Evolutionary conservation across 2,797 vertebrate genomes (phyloP).

Genomic region (Enteromius radiatus): DNA sequence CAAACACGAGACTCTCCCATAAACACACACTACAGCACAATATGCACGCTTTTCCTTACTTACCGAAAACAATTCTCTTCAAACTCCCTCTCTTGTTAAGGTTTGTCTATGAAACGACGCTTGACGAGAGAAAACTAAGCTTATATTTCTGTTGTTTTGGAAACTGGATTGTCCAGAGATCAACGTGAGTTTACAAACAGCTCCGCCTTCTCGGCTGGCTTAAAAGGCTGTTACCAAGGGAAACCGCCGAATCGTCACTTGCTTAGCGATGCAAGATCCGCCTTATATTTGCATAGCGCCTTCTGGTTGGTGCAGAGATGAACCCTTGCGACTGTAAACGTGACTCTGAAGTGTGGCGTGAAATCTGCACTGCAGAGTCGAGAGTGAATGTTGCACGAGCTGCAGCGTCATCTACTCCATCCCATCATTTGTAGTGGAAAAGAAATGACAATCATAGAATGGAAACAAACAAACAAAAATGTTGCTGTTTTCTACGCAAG

Average conservation of each 20-base stretch:
- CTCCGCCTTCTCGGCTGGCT: conserved; percentile 47
- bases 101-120: background rate
- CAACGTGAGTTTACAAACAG: conserved; percentile 51
- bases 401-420: background rate
- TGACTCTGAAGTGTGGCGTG: conserved; percentile 48
- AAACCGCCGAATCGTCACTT: conserved; percentile 50
- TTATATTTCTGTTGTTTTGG: conserved; percentile 28
- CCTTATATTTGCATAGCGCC: conserved; percentile 40
- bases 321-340: conserved; percentile 59
- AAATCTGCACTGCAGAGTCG: conserved; percentile 32
- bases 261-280: conserved; percentile 38
- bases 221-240: conserved; percentile 58
- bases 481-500: background rate
- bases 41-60: background rate
- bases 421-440: background rate
- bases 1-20: conserved; percentile 52
- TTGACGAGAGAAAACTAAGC: background rate
- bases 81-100: background rate
- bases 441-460: background rate
- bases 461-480: background rate
- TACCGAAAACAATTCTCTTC: background rate
- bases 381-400: background rate
- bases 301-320: conserved; percentile 51
- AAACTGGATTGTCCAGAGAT: background rate
- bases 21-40: conserved; percentile 31